These are phyloP conservation scores for Halcyon senegalensis DNA, from an alignment of 2,113 vertebrate species.

Conservation along the genomic window DNA sequence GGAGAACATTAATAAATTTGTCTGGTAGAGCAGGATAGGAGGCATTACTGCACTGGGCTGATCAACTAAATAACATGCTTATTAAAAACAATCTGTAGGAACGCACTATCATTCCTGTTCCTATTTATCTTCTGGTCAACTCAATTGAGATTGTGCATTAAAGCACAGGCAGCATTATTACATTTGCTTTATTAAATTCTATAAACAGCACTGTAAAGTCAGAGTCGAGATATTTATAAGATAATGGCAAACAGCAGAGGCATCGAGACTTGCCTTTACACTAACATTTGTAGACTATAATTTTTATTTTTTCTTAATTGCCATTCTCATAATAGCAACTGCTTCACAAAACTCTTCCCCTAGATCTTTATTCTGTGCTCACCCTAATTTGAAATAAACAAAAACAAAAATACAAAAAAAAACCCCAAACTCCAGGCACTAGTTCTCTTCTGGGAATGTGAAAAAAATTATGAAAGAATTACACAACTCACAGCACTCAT, in stretches of 20 bases:
- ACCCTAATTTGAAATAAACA: conserved; percentile 21
- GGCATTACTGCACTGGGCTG: conserved; percentile 55
- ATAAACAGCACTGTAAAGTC: conserved; percentile 71
- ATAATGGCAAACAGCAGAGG: conserved; percentile 45
- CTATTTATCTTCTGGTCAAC: conserved; percentile 76
- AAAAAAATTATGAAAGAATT: conserved; percentile 55
- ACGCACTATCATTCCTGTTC: conserved; percentile 68
- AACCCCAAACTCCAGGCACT: not conserved
- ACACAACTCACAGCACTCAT: conserved; percentile 57
- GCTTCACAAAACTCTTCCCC: not conserved
- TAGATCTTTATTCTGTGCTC: not conserved
- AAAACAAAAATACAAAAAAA: conserved; percentile 3
- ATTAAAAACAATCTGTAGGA: conserved; percentile 78
- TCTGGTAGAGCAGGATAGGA: conserved; percentile 63
- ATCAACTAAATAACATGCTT: conserved; percentile 77
- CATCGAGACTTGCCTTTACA: conserved; percentile 31
- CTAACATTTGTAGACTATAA: not conserved
- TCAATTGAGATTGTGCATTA: conserved; percentile 73
- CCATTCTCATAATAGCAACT: not conserved
- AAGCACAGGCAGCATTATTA: conserved; percentile 69
- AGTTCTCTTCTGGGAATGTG: conserved; percentile 30
- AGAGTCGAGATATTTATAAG: conserved; percentile 72
- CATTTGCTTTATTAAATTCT: conserved; percentile 75
- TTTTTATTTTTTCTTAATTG: conserved; percentile 44
- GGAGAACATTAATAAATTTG: conserved; percentile 74